phyloP scores from a whole-genome alignment of 2,888 invertebrate genomes.

The Horisme vitalbata region DNA sequence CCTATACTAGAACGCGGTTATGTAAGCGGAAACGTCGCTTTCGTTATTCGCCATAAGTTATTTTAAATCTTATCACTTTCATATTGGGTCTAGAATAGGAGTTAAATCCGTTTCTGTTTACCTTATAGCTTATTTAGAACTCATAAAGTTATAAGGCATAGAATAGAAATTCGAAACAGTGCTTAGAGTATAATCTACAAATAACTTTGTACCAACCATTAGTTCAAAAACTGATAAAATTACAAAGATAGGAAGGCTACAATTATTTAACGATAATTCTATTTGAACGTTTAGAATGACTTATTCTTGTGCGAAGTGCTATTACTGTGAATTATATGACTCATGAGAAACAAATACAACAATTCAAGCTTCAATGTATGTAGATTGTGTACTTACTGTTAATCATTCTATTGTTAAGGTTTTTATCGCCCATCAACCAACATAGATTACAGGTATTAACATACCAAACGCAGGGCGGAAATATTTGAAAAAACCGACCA shows the following conservation, averaged over 20 bases:
- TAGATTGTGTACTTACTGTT: too few relatives aligned
- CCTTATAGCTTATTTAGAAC: neutral
- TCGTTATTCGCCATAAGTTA: conserved; percentile 11
- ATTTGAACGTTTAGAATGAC: conserved; percentile 1
- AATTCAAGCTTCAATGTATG: neutral
- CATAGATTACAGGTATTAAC: too few relatives aligned
- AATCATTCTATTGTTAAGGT: conserved; percentile 10
- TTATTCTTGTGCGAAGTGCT: too few relatives aligned
- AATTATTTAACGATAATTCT: too few relatives aligned
- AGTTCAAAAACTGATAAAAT: too few relatives aligned
- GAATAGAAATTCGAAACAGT: too few relatives aligned
- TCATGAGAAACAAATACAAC: conserved; percentile 7
- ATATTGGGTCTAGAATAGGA: conserved; percentile 5
- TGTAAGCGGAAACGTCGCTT: conserved; percentile 20
- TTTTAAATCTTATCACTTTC: conserved; percentile 14
- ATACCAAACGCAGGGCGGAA: too few relatives aligned
- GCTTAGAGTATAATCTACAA: too few relatives aligned
- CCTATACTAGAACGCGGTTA: conserved; percentile 13
- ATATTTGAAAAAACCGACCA: too few relatives aligned
- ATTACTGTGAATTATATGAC: neutral
- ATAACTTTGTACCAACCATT: too few relatives aligned
- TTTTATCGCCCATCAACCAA: conserved; percentile 1
- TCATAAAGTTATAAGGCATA: conserved; percentile 14
- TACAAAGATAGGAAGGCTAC: too few relatives aligned
- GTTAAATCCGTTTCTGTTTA: conserved; percentile 18